phyloP scores from a whole-genome alignment of 2,797 vertebrate species.

The Spinus pinus region DNA sequence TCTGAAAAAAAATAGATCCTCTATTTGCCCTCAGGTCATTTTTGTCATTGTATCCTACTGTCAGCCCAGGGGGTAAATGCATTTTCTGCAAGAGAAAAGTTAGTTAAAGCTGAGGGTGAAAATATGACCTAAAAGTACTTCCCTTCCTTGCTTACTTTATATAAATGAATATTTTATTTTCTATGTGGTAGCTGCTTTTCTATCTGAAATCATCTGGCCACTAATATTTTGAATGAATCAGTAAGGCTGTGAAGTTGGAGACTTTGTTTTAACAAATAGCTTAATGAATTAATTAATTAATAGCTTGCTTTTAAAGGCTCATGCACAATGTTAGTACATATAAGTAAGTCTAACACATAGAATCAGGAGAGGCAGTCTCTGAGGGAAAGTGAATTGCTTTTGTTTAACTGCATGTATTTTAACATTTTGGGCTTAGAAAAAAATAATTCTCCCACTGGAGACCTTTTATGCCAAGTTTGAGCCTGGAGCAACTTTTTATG shows the following conservation, averaged over 20 bases:
- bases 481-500: slow-evolving; percentile 57
- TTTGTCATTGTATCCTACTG: not conserved
- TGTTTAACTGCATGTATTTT: slow-evolving; percentile 28
- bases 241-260: not conserved
- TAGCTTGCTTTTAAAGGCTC: not conserved
- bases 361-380: not conserved
- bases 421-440: slow-evolving; percentile 15
- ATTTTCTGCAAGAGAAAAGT: not conserved
- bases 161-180: not conserved
- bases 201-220: not conserved
- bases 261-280: not conserved
- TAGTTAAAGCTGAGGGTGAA: not conserved
- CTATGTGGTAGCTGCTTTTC: not conserved
- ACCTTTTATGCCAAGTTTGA: slow-evolving; percentile 48
- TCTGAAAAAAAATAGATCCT: not conserved
- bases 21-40: not conserved
- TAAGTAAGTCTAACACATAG: not conserved
- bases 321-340: not conserved
- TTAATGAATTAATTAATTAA: not conserved
- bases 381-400: slow-evolving; percentile 10
- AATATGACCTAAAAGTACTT: not conserved
- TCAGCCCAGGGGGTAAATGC: not conserved
- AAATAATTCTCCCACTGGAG: slow-evolving; percentile 33
- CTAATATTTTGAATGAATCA: not conserved
- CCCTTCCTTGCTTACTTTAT: not conserved